These are phyloP conservation scores for Sarcophaga peregrina DNA, from an alignment of 1,140 invertebrate species.

Conservation along the genomic window DNA sequence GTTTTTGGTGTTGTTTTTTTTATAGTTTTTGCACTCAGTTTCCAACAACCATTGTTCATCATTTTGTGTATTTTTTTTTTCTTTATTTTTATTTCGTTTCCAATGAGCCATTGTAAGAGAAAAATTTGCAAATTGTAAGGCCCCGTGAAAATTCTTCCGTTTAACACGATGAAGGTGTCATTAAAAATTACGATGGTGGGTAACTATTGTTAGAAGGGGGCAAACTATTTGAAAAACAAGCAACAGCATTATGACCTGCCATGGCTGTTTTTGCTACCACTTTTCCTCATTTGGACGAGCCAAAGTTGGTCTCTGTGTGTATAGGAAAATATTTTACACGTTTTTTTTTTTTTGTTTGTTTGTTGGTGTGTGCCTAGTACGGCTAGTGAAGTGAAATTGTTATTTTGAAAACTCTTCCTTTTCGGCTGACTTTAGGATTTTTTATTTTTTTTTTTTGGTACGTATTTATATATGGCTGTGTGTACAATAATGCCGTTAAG, in stretches of 20 bases:
- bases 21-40: neutral
- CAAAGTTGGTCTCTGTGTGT: neutral
- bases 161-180: conserved; percentile 11
- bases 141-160: neutral
- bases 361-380: neutral
- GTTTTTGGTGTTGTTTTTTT: neutral
- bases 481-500: neutral
- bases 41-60: neutral
- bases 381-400: neutral
- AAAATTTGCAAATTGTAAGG: conserved; percentile 2
- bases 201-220: neutral
- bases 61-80: neutral
- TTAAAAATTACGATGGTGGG: neutral
- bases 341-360: too few relatives aligned
- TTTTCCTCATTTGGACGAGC: too few relatives aligned
- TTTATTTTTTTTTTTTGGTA: too few relatives aligned
- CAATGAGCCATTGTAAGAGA: neutral
- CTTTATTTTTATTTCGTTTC: neutral
- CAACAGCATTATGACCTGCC: too few relatives aligned
- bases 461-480: neutral
- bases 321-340: neutral
- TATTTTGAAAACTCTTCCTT: neutral
- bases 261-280: too few relatives aligned
- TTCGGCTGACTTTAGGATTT: neutral
- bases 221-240: too few relatives aligned